Base-by-base conservation (phyloP, 2,888 invertebrate genomes). In the Plebejus anna region DNA sequence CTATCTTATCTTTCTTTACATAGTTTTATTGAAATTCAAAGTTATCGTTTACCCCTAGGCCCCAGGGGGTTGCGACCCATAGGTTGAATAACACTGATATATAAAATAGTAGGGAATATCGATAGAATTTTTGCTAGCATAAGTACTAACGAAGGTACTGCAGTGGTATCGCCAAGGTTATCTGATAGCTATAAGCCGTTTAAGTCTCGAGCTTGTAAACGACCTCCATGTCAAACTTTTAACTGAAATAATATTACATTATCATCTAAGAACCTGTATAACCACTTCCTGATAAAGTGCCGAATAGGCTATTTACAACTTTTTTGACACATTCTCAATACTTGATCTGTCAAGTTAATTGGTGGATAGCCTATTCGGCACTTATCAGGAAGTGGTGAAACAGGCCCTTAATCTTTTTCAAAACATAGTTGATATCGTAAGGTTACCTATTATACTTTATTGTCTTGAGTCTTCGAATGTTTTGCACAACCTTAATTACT, bases 141-240 rank as follows among this genome's bases (percentile, higher is more conserved):
- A 59, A 9, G 61, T 22, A 22, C 61, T 28, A 9, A 61, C 28
- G 2, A 61, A 61, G 9, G 28, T 61, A 22, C 61, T 61, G 61
- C 61, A 61, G 61, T 61, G 61, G 22, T 61, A 61, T 61, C 61
- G 22, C 11, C 61, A 61, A 61, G 61, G 61, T 61, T 28, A 61
- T 61, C 28, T 73, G 51, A 73, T 47, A 22, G 22, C 42, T 38
- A 42, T 57, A 71, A 73, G 42, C 28, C 73, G 73, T 51, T 73
- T 13, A 73, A 73, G 55, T 51, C 22, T 73, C 61, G 61, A 28
- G 7, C 61, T 61, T 61, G 28, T 61, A 22, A 2, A 61, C n/a
- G 61, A 61, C 61, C 28, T 61, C 61, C 61, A 9, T 61, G 22
- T 22, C 9, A 61, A 59, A 59, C 59, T 59, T 59, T 0, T 9